A percentile compares a stretch with the other conserved stretches of the same genome.
These are phyloP conservation scores for Agelaius tricolor DNA, from an alignment of 2,113 vertebrate species.

Conservation along the genomic window DNA sequence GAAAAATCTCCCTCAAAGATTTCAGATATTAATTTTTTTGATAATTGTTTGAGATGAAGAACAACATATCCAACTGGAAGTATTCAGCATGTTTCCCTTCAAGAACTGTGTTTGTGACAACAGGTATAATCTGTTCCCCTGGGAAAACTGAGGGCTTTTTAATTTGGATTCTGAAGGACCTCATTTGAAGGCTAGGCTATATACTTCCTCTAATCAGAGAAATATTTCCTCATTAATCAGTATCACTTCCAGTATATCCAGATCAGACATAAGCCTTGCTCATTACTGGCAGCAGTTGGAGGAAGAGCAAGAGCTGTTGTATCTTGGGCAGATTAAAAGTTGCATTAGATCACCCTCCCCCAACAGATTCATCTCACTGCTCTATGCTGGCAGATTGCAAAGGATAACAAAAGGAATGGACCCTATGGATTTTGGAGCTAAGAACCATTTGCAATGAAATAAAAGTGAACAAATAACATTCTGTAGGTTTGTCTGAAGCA, in stretches of 20 bases:
- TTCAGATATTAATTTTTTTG: background rate
- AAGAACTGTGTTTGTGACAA: background rate
- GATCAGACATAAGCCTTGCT: background rate
- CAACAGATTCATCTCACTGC: background rate
- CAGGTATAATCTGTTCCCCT: background rate
- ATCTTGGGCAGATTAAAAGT: background rate
- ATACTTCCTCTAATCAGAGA: background rate
- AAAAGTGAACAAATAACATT: background rate
- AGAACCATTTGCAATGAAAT: background rate
- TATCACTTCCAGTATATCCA: slow-evolving; percentile 6
- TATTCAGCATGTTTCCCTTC: background rate
- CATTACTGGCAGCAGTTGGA: background rate
- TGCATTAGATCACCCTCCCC: background rate
- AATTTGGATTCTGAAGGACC: background rate
- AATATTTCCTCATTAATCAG: background rate
- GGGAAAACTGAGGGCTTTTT: background rate
- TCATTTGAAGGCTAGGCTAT: background rate
- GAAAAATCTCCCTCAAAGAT: background rate
- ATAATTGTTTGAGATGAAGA: background rate
- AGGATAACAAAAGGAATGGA: background rate
- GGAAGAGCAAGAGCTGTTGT: background rate
- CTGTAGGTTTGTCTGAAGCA: background rate
- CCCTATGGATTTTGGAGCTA: background rate
- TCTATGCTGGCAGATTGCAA: background rate
- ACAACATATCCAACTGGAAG: background rate